phyloP scores from a whole-genome alignment of 2,113 vertebrate genomes.

The Antigone vipio region DNA sequence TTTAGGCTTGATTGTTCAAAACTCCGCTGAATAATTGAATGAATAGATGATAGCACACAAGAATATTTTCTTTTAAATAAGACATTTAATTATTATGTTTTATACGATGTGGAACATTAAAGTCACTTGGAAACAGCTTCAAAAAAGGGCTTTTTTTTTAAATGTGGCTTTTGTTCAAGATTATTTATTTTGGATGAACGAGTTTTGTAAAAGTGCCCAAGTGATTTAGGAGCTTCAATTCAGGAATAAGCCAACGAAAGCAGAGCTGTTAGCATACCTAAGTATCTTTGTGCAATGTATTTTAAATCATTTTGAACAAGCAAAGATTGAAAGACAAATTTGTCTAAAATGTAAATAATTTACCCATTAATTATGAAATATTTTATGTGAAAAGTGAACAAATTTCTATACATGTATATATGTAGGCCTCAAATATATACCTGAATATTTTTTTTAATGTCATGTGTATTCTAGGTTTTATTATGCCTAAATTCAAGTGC shows the following conservation, averaged over 20 bases:
- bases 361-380: not conserved
- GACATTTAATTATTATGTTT: not conserved
- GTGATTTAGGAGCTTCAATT: not conserved
- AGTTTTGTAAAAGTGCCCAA: not conserved
- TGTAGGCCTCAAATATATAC: not conserved
- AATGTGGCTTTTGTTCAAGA: not conserved
- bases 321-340: not conserved
- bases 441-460: not conserved
- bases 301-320: not conserved
- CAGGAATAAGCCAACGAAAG: not conserved
- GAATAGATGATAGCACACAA: not conserved
- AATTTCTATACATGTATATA: not conserved
- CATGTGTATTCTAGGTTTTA: not conserved
- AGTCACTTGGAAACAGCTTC: not conserved
- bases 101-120: not conserved
- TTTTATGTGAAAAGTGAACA: not conserved
- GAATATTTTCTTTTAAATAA: not conserved
- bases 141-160: not conserved
- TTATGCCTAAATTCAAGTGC: not conserved
- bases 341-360: not conserved
- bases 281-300: not conserved
- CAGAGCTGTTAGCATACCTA: not conserved
- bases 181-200: not conserved
- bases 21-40: not conserved
- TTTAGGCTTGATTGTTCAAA: not conserved